Percentiles rank a stretch among this genome's conserved stretches.
These are phyloP conservation scores for Aspiorhynchus laticeps DNA, from an alignment of 2,113 vertebrate species.

Conservation along the genomic window DNA sequence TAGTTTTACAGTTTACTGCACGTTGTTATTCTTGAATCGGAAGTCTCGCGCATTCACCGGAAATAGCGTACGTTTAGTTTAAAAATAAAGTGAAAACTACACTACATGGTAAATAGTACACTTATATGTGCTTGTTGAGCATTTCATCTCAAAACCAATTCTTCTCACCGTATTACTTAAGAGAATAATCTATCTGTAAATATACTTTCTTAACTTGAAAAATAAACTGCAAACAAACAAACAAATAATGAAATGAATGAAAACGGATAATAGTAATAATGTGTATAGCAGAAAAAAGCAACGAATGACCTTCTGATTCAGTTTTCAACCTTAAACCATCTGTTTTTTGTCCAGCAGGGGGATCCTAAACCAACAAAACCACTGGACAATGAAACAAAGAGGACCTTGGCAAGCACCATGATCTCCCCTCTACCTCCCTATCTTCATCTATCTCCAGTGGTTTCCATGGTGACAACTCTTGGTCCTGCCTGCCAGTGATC, in stretches of 20 bases:
- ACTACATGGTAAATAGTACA: no score
- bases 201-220: background rate
- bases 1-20: background rate
- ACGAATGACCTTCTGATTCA: background rate
- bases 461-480: conserved; percentile 74
- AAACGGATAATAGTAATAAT: background rate
- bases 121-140: background rate
- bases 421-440: conserved; percentile 44
- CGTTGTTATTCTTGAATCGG: background rate
- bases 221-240: background rate
- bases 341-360: conserved; percentile 38
- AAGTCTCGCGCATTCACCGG: background rate
- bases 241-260: no score
- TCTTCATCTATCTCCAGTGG: conserved; percentile 60
- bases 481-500: conserved; percentile 66
- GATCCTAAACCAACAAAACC: conserved; percentile 31
- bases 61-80: background rate
- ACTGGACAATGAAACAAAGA: conserved; percentile 32
- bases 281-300: background rate
- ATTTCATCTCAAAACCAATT: background rate
- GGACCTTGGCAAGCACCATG: conserved; percentile 37
- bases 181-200: background rate
- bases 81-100: background rate
- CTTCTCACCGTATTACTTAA: background rate
- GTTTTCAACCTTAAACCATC: background rate